Base-by-base conservation (phyloP, 2,888 invertebrate species). In the Eupithecia subfuscata region DNA sequence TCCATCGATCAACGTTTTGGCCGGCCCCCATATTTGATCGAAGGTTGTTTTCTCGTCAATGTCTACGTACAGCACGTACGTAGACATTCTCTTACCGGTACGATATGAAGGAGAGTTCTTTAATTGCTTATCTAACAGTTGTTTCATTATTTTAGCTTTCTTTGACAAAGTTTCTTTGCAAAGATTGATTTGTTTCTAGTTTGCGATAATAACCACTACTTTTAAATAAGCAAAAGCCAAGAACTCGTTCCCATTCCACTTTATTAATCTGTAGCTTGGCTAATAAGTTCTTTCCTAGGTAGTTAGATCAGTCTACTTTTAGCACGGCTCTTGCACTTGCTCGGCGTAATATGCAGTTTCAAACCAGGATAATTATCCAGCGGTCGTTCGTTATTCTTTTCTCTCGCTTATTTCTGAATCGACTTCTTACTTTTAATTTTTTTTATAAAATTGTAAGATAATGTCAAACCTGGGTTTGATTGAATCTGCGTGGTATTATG, bases 361-460 rank as follows among this genome's bases (percentile, higher is more conserved):
- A 60, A 56, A 74, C 56, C 74, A 74, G 69, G 74, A 74, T 72
- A 75, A 74, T 52, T 68, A 77, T 45, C 56, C 69, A 74, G 71
- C 40, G 56, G 52, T 52, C 37, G 76, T 69, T 48, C 30, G 30
- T 64, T 45, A 70, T 70, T 60, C 69, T 65, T 48, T 69, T 71
- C 65, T 63, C 40, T 63, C 52, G 68, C 71, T 56, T 69, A 71
- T 65, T 71, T 76, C 43, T 65, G 43, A 65, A 60, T 25, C 60
- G n/a, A 56, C 22, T 0, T 22, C 3, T 11, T 22, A 56, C 4
- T 56, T 56, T 56, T 52, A 16, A 45, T 16, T 16, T 16, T 18
- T 48, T 48, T 18, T 48, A 48, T 43, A 43, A 14, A 43, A 14
- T 0, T 1, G 43, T 43, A 4, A 14, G 14, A 12, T 40, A 43